phyloP scores from a whole-genome alignment of 1,140 invertebrate species.

The Xylocopa sonorina region DNA sequence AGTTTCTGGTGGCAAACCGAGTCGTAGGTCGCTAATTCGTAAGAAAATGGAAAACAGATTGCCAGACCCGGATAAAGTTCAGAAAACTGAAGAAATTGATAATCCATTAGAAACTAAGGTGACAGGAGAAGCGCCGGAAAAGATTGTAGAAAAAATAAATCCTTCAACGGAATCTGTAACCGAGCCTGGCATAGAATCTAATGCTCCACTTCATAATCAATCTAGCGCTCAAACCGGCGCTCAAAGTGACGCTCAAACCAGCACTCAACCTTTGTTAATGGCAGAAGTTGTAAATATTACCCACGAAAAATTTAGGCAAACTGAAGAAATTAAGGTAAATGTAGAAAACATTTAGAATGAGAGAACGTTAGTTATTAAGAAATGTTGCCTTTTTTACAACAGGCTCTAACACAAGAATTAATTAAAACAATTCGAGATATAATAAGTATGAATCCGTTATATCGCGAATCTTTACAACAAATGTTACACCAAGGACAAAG shows the following conservation, averaged over 20 bases:
- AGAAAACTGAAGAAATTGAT: constrained; percentile 55
- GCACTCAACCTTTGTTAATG: constrained; percentile 88
- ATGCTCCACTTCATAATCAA: too few relatives aligned
- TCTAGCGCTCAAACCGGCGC: too few relatives aligned
- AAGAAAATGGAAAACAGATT: constrained; percentile 65
- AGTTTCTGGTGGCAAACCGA: constrained; percentile 65
- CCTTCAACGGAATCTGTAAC: constrained; percentile 65
- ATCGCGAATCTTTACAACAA: constrained; percentile 94
- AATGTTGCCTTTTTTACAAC: too few relatives aligned
- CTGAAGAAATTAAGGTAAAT: constrained; percentile 95
- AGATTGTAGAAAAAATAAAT: constrained; percentile 45
- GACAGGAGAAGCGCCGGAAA: constrained; percentile 29
- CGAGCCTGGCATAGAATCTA: too few relatives aligned
- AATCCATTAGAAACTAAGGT: constrained; percentile 16
- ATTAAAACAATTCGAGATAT: constrained; percentile 99
- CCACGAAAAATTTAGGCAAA: constrained; percentile 94
- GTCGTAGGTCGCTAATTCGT: constrained; percentile 68
- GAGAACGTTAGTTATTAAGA: too few relatives aligned
- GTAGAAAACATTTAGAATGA: constrained; percentile 2
- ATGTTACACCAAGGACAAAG: constrained; percentile 97
- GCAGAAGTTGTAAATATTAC: constrained; percentile 97
- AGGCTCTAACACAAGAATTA: constrained; percentile 97
- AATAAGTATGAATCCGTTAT: constrained; percentile 97
- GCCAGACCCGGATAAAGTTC: constrained; percentile 37
- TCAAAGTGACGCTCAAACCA: too few relatives aligned